Evolutionary conservation across 1,140 invertebrate species (phyloP).

Genomic region (Drosophila elegans): DNA sequence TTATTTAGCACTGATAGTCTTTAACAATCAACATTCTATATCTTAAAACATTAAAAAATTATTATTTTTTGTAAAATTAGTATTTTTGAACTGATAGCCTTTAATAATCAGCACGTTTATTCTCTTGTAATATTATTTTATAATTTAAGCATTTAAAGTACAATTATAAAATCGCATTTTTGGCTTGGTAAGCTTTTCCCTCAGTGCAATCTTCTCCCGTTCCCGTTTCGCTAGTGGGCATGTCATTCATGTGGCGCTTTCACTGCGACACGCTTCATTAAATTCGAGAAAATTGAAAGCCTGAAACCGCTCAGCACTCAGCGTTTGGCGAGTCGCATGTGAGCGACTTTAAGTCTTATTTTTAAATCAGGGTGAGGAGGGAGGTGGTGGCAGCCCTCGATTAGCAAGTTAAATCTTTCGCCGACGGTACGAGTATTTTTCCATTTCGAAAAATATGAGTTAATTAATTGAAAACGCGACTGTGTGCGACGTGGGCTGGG

Average conservation of each 20-base stretch:
- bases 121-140: not conserved
- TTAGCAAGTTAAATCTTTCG: slow-evolving; percentile 68
- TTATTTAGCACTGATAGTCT: too few species aligned
- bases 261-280: slow-evolving; percentile 74
- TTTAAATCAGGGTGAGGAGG: slow-evolving; percentile 45
- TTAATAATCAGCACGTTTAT: too few species aligned
- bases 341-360: slow-evolving; percentile 54
- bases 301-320: slow-evolving; percentile 38
- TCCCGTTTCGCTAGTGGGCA: slow-evolving; percentile 21
- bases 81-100: too few species aligned
- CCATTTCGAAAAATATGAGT: slow-evolving; percentile 55
- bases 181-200: not conserved
- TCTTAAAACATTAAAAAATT: too few species aligned
- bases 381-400: slow-evolving; percentile 37
- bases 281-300: slow-evolving; percentile 66
- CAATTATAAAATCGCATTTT: not conserved
- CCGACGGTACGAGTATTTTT: slow-evolving; percentile 59
- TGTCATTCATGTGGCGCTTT: slow-evolving; percentile 57
- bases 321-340: slow-evolving; percentile 29
- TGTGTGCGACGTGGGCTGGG: not conserved
- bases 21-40: too few species aligned
- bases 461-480: slow-evolving; percentile 77
- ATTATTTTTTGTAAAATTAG: too few species aligned
- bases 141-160: not conserved
- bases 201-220: slow-evolving; percentile 8